Percentiles rank a stretch among this genome's conserved stretches.
Evolutionary conservation across 2,113 vertebrate species (phyloP).

Genomic region (Thymallus thymallus): DNA sequence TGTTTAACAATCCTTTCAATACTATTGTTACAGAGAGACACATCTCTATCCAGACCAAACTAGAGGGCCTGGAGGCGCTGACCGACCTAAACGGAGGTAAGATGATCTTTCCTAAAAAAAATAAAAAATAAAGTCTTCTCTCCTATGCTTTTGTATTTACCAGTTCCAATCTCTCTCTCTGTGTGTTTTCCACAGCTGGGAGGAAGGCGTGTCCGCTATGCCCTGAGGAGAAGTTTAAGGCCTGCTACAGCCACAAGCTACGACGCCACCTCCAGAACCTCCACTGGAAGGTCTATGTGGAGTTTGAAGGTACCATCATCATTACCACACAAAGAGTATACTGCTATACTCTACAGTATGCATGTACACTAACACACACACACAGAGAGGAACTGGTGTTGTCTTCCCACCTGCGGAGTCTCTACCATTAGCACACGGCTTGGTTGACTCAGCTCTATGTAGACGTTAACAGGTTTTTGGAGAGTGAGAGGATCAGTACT

Average conservation of each 20-base stretch:
- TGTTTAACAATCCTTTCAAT: not conserved
- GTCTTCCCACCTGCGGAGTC: not conserved
- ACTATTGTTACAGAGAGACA: constrained; percentile 82
- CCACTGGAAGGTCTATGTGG: constrained; percentile 96
- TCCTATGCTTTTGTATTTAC: not conserved
- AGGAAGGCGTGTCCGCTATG: constrained; percentile 89
- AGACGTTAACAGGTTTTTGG: not conserved
- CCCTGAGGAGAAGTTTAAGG: constrained; percentile 90
- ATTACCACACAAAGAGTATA: not conserved
- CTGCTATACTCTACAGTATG: not conserved
- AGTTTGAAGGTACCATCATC: constrained; percentile 84
- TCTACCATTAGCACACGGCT: not conserved
- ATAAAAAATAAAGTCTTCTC: not conserved
- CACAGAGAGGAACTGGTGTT: not conserved
- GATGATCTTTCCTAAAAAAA: constrained; percentile 21
- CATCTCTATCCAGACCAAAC: constrained; percentile 86
- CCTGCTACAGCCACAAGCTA: constrained; percentile 89
- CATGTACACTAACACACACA: not conserved
- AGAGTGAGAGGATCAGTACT: not conserved
- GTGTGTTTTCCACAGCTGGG: constrained; percentile 72
- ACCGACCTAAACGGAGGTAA: constrained; percentile 80
- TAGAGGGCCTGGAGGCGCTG: constrained; percentile 85
- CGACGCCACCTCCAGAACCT: constrained; percentile 91
- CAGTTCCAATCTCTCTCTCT: not conserved
- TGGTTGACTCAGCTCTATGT: not conserved